Evolutionary conservation across 2,113 vertebrate genomes (phyloP), one percentile per base, ranked within the genome.

Genomic region (Stigmatopora argus): DNA sequence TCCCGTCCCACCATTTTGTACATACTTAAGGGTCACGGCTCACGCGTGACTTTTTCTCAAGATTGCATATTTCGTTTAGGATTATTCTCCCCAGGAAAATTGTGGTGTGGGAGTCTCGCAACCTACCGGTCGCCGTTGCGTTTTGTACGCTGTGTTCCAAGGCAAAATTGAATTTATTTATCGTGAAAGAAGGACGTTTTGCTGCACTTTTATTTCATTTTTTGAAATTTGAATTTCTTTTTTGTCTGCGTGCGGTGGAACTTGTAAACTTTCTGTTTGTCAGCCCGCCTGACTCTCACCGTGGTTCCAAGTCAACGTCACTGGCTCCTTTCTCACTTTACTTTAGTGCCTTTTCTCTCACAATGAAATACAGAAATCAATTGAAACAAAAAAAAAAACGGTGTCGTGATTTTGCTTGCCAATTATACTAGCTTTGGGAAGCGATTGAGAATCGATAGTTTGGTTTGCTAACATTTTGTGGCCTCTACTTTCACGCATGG

Each of bases 281-380:
- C 23, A 31, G 15, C 26, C 26, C 3, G 1, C 26, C 38, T 45
- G 38, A 44, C 47, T 52, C 44, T 65, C 35, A 45, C 62, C 17
- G 46, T 65, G 53, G 35, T 65, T 79, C 63, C 59, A 52, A 70
- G 64, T 80, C 75, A 74, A 3, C 69, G 79, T 82, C 69, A 77
- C 81, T 61, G 18, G 12, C 51, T 53, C 19, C 35, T 83, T 81
- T 83, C 74, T 78, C 63, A 51, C 78, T 90, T 91, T 91, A 86
- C 85, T 92, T 91, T 85, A 90, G 91, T 92, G 91, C 91, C 91
- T 92, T 92, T 90, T 90, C 87, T 90, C 62, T 64, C 45, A 49
- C 38, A 2, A 26, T 23, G n/a, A 65, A 52, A 34, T 19, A 52
- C 51, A 35, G 1, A 52, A 65, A 52, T 38, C n/a, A 5, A 41